phyloP scores from a whole-genome alignment of 2,797 vertebrate species.

The Gastrophryne carolinensis region DNA sequence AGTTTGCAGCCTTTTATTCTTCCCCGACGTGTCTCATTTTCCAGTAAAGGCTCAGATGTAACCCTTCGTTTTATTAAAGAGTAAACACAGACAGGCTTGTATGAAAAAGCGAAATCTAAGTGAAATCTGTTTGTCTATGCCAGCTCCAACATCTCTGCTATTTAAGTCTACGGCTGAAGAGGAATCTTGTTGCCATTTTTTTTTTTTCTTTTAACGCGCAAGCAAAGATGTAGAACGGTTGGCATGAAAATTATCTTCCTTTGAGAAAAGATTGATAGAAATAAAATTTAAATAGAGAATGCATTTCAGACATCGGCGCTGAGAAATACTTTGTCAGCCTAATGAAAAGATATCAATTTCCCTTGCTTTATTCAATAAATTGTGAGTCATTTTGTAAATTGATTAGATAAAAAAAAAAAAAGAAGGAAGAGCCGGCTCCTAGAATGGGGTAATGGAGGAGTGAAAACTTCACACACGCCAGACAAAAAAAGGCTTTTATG shows the following conservation, averaged over 20 bases:
- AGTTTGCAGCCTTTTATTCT: not conserved
- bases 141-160: not conserved
- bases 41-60: not conserved
- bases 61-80: not conserved
- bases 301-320: slow-evolving; percentile 69
- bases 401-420: slow-evolving; percentile 75
- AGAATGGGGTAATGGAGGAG: slow-evolving; percentile 53
- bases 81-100: not conserved
- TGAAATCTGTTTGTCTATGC: slow-evolving; percentile 6
- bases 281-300: slow-evolving; percentile 76
- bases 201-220: slow-evolving; percentile 57
- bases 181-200: slow-evolving; percentile 10
- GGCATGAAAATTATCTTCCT: slow-evolving; percentile 43
- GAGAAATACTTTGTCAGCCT: slow-evolving; percentile 72
- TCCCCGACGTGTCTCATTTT: not conserved
- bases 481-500: slow-evolving; percentile 56
- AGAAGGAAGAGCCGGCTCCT: slow-evolving; percentile 69
- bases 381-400: slow-evolving; percentile 73
- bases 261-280: slow-evolving; percentile 70
- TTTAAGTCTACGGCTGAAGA: not conserved
- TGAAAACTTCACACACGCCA: slow-evolving; percentile 59
- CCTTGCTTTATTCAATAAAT: slow-evolving; percentile 72
- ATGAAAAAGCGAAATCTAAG: slow-evolving; percentile 1
- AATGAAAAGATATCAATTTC: slow-evolving; percentile 77
- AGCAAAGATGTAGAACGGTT: slow-evolving; percentile 49